phyloP scores from a whole-genome alignment of 2,888 invertebrate species.

The Pardosa pseudoannulata region DNA sequence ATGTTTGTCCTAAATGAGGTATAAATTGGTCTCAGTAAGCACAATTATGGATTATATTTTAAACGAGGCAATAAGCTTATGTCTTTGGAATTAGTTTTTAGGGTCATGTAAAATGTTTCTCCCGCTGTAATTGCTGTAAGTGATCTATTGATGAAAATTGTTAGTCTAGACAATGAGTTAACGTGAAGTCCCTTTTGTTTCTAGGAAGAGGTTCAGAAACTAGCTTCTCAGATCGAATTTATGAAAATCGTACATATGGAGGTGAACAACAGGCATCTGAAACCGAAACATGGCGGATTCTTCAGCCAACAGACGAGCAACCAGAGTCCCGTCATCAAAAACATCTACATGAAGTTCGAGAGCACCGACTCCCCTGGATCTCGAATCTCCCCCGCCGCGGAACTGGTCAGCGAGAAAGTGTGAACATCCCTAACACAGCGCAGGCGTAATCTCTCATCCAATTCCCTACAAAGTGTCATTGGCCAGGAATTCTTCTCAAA shows the following conservation, averaged over 20 bases:
- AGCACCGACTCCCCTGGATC: conserved; percentile 75
- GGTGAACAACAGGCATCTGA: conserved; percentile 91
- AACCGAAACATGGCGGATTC: conserved; percentile 80
- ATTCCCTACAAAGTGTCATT: not conserved
- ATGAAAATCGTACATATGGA: conserved; percentile 97
- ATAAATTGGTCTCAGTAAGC: too few relatives aligned
- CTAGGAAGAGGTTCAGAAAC: conserved; percentile 92
- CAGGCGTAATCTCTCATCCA: not conserved
- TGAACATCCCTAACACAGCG: conserved; percentile 53
- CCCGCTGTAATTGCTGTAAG: too few relatives aligned
- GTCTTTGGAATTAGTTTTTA: too few relatives aligned
- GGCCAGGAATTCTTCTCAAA: not conserved
- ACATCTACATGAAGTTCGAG: conserved; percentile 75
- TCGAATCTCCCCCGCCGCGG: conserved; percentile 75
- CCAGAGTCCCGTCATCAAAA: conserved; percentile 75
- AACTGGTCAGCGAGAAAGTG: conserved; percentile 75
- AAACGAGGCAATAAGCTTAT: too few relatives aligned
- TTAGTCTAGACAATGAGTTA: too few relatives aligned
- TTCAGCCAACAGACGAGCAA: conserved; percentile 70
- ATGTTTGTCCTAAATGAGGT: too few relatives aligned
- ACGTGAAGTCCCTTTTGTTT: not conserved
- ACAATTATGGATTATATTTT: too few relatives aligned
- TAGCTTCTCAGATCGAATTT: conserved; percentile 93
- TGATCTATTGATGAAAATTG: too few relatives aligned
- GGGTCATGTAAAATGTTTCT: too few relatives aligned